Base-by-base conservation (phyloP, 2,797 vertebrate genomes). In the Enteromius afrohamiltoni region DNA sequence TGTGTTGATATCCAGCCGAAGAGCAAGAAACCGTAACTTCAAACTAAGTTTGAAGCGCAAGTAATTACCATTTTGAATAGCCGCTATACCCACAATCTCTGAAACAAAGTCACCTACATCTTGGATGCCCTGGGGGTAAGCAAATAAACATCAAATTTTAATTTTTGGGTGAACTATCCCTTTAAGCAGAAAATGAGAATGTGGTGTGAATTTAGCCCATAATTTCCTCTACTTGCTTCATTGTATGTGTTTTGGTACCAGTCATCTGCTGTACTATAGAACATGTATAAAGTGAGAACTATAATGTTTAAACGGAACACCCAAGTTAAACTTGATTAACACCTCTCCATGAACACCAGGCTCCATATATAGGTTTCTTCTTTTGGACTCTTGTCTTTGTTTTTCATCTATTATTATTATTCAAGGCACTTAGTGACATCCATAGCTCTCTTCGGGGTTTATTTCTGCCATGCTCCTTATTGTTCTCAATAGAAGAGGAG, bases 391-490 rank as follows among this genome's bases (percentile, higher is more conserved):
- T 9, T 68, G 47, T 49, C 29, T 64, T 55, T 74, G 23, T 45
- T 80, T 29, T 29, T 74, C n/a, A 10, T 77, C n/a, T n/a, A n/a
- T 8, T 77, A 49, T 83, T 70, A 42, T 70, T 69, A 49, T 83
- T 26, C 74, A 47, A 64, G 34, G 60, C 58, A 65, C 60, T 37
- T 40, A 51, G 40, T 53, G 80, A 6, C 31, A 67, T 40, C 11
- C 74, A 1, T 67, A 5, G 16, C 47, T 75, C 14, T 51, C 31
- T 6, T 60, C 2, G 26, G 74, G 37, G 31, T 69, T 77, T 55
- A 29, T 78, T 53, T 67, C 64, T 83, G 64, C 34, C 64, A 77
- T 73, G 31, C 16, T 55, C 14, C 58, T 75, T 26, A 40, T 34
- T 79, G 78, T 73, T 67, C 58, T 70, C 73, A 58, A 21, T 26